Conservation (phyloP, 2,113 vertebrate species). For the Lamprologus ornatipinnis region DNA sequence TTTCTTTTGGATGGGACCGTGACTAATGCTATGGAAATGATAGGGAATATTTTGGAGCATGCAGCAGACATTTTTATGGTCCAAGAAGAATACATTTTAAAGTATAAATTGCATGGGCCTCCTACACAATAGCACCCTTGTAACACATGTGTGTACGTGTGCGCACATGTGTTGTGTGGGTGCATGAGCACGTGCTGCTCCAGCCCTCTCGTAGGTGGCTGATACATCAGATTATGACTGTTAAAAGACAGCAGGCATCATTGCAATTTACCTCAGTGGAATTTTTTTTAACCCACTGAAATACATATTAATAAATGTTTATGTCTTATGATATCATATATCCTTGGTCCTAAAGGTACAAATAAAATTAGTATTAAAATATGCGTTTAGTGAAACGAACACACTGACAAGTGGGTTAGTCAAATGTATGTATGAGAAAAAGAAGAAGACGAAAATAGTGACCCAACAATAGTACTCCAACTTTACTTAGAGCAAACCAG, state of each 20-base stretch:
- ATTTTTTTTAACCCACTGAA: neutral
- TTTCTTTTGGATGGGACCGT: slow-evolving; percentile 12
- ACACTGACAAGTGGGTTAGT: neutral
- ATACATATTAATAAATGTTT: neutral
- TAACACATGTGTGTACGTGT: slow-evolving; percentile 16
- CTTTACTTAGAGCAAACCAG: neutral
- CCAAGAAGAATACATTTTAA: slow-evolving; percentile 41
- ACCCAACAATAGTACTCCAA: neutral
- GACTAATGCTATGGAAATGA: slow-evolving; percentile 42
- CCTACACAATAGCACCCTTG: slow-evolving; percentile 37
- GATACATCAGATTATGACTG: slow-evolving; percentile 37
- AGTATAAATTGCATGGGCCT: slow-evolving; percentile 38
- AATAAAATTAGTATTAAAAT: neutral
- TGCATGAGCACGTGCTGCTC: neutral
- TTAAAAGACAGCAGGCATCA: slow-evolving; percentile 28
- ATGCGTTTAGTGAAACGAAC: neutral
- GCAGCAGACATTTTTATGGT: slow-evolving; percentile 37
- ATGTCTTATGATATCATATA: neutral
- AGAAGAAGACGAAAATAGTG: neutral
- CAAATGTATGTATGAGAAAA: neutral
- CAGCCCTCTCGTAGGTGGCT: slow-evolving; percentile 41
- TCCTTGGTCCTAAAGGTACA: neutral
- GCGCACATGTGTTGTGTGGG: slow-evolving; percentile 28
- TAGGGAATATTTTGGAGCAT: slow-evolving; percentile 32
- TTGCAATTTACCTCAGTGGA: slow-evolving; percentile 17